phyloP scores from a whole-genome alignment of 2,888 invertebrate species.

The Cybosia mesomella region DNA sequence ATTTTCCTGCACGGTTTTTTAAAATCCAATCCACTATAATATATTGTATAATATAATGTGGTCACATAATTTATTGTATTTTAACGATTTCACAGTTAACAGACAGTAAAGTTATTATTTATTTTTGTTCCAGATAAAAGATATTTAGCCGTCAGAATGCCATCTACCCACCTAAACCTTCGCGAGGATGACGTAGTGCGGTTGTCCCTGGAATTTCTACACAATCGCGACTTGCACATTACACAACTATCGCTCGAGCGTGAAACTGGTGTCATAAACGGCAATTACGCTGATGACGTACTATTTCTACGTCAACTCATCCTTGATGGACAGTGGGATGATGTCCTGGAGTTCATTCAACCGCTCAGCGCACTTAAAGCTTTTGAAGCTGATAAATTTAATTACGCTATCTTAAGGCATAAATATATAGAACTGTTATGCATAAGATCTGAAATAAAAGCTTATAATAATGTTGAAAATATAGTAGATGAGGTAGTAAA shows the following conservation, averaged over 20 bases:
- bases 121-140: constrained; percentile 62
- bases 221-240: constrained; percentile 96
- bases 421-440: constrained; percentile 97
- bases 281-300: constrained; percentile 97
- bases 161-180: constrained; percentile 93
- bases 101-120: constrained; percentile 7
- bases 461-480: constrained; percentile 94
- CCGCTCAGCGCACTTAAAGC: constrained; percentile 94
- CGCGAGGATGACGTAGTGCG: constrained; percentile 96
- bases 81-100: not conserved
- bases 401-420: constrained; percentile 95
- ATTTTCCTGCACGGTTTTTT: not conserved
- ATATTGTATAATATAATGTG: too few species aligned
- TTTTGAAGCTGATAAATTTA: constrained; percentile 94
- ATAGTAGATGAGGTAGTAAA: constrained; percentile 98
- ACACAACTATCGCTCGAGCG: constrained; percentile 96
- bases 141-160: constrained; percentile 84
- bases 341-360: constrained; percentile 97
- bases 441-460: constrained; percentile 97
- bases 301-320: constrained; percentile 97
- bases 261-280: constrained; percentile 98
- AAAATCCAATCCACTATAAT: not conserved
- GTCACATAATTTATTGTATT: not conserved
- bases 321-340: constrained; percentile 99
- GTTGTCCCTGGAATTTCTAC: constrained; percentile 93